Evolutionary conservation across 2,113 vertebrate species (phyloP).

Genomic region (Phrynosoma blainvillii): DNA sequence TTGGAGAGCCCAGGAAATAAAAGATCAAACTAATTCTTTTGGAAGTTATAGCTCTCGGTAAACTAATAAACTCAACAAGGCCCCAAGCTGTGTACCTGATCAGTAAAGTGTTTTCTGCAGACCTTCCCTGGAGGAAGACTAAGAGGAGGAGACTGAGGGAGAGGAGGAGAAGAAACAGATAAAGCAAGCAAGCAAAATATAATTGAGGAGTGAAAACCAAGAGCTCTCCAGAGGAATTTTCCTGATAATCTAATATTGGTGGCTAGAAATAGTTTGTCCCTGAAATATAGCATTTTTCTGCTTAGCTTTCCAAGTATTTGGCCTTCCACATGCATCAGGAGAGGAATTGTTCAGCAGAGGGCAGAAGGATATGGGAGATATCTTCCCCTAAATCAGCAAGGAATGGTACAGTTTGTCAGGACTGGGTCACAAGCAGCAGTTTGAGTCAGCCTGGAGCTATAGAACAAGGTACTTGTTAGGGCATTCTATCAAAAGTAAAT

Average conservation of each 20-base stretch:
- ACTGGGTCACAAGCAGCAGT: too few relatives aligned
- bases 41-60: slow-evolving; percentile 18
- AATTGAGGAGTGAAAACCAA: background rate
- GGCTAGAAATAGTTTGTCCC: background rate
- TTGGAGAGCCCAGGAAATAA: slow-evolving; percentile 41
- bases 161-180: slow-evolving; percentile 13
- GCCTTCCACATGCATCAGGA: background rate
- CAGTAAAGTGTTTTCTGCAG: background rate
- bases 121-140: slow-evolving; percentile 16
- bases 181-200: slow-evolving; percentile 17
- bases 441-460: too few relatives aligned
- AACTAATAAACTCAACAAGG: slow-evolving; percentile 14
- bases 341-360: background rate
- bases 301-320: background rate
- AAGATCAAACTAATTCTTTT: slow-evolving; percentile 18
- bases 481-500: too few relatives aligned
- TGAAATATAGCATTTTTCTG: background rate
- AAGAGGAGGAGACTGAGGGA: slow-evolving; percentile 2
- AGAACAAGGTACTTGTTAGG: too few relatives aligned
- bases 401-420: background rate
- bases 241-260: slow-evolving; percentile 19
- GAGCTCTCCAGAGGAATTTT: background rate
- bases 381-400: background rate
- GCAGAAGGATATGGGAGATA: background rate
- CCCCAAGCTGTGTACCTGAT: slow-evolving; percentile 1